Evolutionary conservation across 2,113 vertebrate genomes (phyloP).

Genomic region (Carassius auratus): DNA sequence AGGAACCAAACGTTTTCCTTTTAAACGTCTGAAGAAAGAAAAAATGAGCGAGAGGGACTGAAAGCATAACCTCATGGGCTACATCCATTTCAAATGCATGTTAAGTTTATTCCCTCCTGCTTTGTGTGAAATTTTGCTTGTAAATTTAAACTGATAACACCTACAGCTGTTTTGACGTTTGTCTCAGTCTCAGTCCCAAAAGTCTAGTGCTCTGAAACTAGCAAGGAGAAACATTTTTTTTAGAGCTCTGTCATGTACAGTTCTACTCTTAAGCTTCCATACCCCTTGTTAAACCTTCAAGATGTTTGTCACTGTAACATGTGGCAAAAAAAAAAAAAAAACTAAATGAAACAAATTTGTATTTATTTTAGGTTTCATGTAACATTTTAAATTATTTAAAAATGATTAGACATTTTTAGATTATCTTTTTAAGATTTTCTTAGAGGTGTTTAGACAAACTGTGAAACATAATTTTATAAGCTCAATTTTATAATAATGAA

Average conservation of each 20-base stretch:
- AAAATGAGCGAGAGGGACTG: background rate
- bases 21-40: background rate
- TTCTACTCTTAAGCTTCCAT: background rate
- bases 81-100: slow-evolving; percentile 8
- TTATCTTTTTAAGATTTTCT: too few species aligned
- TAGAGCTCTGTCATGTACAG: background rate
- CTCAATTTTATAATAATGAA: background rate
- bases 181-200: slow-evolving; percentile 9
- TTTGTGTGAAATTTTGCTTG: slow-evolving; percentile 7
- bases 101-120: slow-evolving; percentile 6
- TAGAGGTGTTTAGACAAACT: too few species aligned
- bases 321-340: background rate
- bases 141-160: slow-evolving; percentile 24
- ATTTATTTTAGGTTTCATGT: too few species aligned
- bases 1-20: background rate
- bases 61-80: background rate
- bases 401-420: too few species aligned
- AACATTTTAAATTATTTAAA: too few species aligned
- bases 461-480: too few species aligned
- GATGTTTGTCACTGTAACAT: background rate
- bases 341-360: too few species aligned
- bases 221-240: background rate
- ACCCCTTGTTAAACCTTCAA: background rate
- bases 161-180: background rate
- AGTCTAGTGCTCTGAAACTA: background rate